Conservation (phyloP, 2,888 invertebrate genomes). For the Dolichopus griseipennis region DNA sequence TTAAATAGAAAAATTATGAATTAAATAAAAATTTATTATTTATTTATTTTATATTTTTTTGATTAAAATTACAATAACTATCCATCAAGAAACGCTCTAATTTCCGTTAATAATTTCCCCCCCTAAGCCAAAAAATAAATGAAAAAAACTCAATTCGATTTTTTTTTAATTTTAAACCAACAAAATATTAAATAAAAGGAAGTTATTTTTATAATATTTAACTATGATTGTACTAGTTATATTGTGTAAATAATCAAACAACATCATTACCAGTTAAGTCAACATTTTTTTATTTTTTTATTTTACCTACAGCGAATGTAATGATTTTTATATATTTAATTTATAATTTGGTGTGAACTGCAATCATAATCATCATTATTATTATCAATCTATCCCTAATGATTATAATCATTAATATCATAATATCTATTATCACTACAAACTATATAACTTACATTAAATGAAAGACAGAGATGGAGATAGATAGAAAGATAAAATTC, state of each 20-base stretch:
- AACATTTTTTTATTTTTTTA: too few relatives aligned
- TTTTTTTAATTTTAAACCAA: neutral
- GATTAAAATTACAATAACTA: neutral
- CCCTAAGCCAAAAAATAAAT: neutral
- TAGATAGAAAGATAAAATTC: too few relatives aligned
- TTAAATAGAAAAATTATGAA: too few relatives aligned
- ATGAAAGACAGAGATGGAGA: too few relatives aligned
- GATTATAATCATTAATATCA: too few relatives aligned
- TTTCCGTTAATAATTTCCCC: neutral
- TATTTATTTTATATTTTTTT: too few relatives aligned
- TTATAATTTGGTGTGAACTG: conserved; percentile 2
- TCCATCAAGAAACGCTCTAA: conserved; percentile 1
- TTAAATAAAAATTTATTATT: too few relatives aligned
- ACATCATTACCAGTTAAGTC: neutral
- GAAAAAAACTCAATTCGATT: neutral
- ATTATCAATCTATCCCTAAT: too few relatives aligned
- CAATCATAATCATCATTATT: neutral
- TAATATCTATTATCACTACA: too few relatives aligned
- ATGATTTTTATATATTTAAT: neutral
- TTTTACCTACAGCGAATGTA: neutral
- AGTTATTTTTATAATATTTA: neutral
- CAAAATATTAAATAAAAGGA: neutral
- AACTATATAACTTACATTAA: too few relatives aligned
- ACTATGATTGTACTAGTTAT: neutral
- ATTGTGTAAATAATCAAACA: neutral